phyloP scores from a whole-genome alignment of 2,888 invertebrate species.

The Drosophila mayaguana region DNA sequence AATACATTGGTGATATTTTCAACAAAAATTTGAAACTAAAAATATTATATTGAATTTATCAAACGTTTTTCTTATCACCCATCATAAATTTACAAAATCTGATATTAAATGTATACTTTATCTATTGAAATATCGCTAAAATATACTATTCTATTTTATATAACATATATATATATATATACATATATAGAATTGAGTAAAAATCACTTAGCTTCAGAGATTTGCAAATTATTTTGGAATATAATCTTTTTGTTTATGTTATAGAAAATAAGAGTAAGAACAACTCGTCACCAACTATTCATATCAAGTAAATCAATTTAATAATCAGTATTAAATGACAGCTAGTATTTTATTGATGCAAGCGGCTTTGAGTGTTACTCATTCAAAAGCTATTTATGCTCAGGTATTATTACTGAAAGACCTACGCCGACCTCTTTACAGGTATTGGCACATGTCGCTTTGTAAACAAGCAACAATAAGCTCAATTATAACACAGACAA shows the following conservation, averaged over 20 bases:
- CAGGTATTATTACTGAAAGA: slow-evolving; percentile 30
- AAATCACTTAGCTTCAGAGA: not conserved
- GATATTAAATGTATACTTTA: too few relatives aligned
- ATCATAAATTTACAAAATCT: too few relatives aligned
- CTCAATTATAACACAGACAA: slow-evolving; percentile 20
- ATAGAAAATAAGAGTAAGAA: not conserved
- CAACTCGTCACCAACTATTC: slow-evolving; percentile 10
- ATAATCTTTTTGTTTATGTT: not conserved
- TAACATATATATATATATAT: too few relatives aligned
- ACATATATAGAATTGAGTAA: not conserved
- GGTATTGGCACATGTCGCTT: slow-evolving; percentile 44
- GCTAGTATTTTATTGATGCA: slow-evolving; percentile 26
- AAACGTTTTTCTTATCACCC: too few relatives aligned
- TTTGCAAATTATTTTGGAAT: not conserved
- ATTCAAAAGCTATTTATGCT: slow-evolving; percentile 28
- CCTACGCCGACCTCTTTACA: slow-evolving; percentile 46
- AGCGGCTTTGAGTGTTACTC: slow-evolving; percentile 27
- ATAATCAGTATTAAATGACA: not conserved
- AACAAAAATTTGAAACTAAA: too few relatives aligned
- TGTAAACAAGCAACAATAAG: slow-evolving; percentile 39
- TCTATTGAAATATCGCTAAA: too few relatives aligned
- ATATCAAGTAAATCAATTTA: not conserved
- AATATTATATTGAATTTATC: too few relatives aligned
- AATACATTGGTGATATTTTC: too few relatives aligned
- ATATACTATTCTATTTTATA: too few relatives aligned